These are phyloP conservation scores for Phortica okadai DNA, from an alignment of 2,888 invertebrate genomes.

Conservation along the genomic window DNA sequence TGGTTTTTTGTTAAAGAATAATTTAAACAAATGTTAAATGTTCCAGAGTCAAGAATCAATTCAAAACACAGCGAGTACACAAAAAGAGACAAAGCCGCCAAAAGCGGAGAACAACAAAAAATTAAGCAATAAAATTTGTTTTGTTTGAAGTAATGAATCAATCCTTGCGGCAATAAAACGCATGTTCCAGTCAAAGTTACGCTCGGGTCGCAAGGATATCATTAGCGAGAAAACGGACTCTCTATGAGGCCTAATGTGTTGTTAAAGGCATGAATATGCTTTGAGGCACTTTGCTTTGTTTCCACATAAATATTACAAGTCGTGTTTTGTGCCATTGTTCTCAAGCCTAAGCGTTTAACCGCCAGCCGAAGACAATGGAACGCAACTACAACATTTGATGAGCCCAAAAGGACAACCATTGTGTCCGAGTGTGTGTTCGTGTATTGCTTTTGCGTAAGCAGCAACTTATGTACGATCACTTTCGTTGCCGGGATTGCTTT, in stretches of 20 bases:
- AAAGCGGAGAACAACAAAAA: conserved; percentile 47
- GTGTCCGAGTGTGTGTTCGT: conserved; percentile 31
- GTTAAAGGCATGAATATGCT: conserved; percentile 57
- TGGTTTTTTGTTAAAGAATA: conserved; percentile 36
- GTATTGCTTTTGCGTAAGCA: conserved; percentile 26
- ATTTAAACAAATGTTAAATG: conserved; percentile 69
- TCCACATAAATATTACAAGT: conserved; percentile 40
- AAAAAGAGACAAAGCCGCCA: conserved; percentile 19
- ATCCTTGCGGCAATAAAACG: conserved; percentile 61
- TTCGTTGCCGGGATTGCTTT: background rate
- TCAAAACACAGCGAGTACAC: conserved; percentile 49
- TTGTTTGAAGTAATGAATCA: conserved; percentile 75
- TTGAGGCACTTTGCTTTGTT: conserved; percentile 49
- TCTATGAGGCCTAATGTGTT: conserved; percentile 65
- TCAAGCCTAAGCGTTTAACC: background rate
- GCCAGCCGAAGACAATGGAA: background rate
- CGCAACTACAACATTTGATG: background rate
- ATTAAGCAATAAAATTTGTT: conserved; percentile 77
- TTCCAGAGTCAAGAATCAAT: conserved; percentile 64
- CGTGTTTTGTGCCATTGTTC: conserved; percentile 54
- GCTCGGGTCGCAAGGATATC: conserved; percentile 36
- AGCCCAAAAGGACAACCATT: conserved; percentile 42
- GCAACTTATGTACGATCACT: conserved; percentile 38
- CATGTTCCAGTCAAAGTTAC: conserved; percentile 47
- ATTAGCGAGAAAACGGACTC: conserved; percentile 9